Base-by-base conservation (phyloP, 2,797 vertebrate genomes). In the Hirundo rustica region DNA sequence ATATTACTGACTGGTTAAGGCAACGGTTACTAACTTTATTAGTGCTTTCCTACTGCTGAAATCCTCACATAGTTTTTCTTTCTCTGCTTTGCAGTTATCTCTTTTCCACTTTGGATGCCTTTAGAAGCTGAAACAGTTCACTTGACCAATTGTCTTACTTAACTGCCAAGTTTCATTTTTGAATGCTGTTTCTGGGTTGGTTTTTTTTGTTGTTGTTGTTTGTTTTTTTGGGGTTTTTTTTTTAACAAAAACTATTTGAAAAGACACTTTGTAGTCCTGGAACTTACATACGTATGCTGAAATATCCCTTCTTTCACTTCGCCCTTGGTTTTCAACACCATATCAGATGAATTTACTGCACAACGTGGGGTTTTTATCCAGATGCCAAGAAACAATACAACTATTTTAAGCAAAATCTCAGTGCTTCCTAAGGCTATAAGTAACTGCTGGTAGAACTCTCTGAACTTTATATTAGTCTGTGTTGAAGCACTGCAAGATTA, bases 401-500 rank as follows among this genome's bases (percentile, higher is more conserved):
- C 70, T 90, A 87, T 83, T 93, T 93, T 85, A 89, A 50, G 58
- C 40, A 95, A 94, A 96, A 42, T 29, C n/a, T 47, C 22, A 22
- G 30, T 93, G 60, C 44, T 73, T 61, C 93, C 81, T 82, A 44
- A 92, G 93, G 93, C 94, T 70, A 68, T 73, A 91, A 66, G 67
- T 82, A 96, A 86, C 90, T 91, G 57, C 72, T 88, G 30, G 48
- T 77, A 64, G 87, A 93, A 74, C 75, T 85, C 44, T 89, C 80
- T 95, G 85, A 95, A 82, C 87, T 95, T 96, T 70, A 36, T 79
- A 76, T 87, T 94, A 77, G 86, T 82, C 76, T 93, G 16, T 88
- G 94, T 45, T 91, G 78, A 89, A 83, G 85, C 32, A 8, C 79
- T 97, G 81, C 32, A 82, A 72, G 89, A 96, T 95, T 96, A 95